A percentile compares a stretch with the other conserved stretches of the same genome.
These are phyloP conservation scores for Microtus agrestis DNA, from an alignment of 2,797 vertebrate species.

Conservation along the genomic window DNA sequence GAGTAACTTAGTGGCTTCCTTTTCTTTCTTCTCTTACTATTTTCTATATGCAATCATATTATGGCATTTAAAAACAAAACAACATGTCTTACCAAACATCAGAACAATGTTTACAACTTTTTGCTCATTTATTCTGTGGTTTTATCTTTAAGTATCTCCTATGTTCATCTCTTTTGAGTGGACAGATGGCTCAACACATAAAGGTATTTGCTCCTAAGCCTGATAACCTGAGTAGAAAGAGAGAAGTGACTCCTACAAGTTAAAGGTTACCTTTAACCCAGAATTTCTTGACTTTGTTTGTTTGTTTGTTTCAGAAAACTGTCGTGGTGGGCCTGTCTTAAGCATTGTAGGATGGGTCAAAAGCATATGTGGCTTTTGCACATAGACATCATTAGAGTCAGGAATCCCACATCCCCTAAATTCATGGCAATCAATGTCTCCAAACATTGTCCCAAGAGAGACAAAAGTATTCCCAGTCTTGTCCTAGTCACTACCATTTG, in stretches of 20 bases:
- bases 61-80: neutral
- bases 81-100: conserved; percentile 19
- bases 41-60: neutral
- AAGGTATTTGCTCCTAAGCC: neutral
- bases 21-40: conserved; percentile 15
- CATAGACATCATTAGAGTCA: neutral
- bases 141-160: conserved; percentile 54
- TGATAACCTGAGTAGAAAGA: neutral
- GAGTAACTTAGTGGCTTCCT: neutral
- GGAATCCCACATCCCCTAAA: neutral
- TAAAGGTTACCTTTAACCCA: neutral
- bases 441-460: conserved; percentile 13
- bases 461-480: neutral
- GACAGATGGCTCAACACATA: neutral
- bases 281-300: neutral
- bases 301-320: neutral
- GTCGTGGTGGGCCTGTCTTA: neutral
- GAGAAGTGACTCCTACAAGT: neutral
- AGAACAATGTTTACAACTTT: conserved; percentile 29
- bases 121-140: conserved; percentile 38
- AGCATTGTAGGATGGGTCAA: neutral
- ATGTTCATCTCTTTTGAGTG: neutral
- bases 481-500: neutral
- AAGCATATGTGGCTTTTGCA: conserved; percentile 38
- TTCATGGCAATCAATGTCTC: conserved; percentile 33